These are phyloP conservation scores for Hemaris fuciformis DNA, from an alignment of 2,888 invertebrate genomes.

Conservation along the genomic window DNA sequence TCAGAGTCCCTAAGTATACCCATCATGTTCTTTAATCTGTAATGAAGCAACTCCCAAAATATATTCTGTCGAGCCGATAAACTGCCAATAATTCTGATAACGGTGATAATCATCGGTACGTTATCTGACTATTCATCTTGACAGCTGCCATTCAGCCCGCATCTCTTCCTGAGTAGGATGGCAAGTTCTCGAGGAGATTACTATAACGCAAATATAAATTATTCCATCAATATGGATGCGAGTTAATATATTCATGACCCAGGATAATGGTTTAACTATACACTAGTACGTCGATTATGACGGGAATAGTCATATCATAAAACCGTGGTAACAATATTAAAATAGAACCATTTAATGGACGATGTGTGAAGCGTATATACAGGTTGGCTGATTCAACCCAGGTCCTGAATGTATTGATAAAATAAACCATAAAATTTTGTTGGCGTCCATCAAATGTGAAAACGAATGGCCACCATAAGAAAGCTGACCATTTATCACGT, in stretches of 20 bases:
- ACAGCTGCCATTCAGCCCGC: constrained; percentile 44
- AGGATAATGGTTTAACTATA: not conserved
- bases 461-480: constrained; percentile 53
- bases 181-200: constrained; percentile 18
- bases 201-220: not conserved
- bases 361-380: not conserved
- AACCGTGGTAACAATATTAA: not conserved
- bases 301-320: not conserved
- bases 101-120: constrained; percentile 34
- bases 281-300: not conserved
- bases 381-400: not conserved
- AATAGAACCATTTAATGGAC: not conserved
- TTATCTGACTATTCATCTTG: constrained; percentile 34
- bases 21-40: not conserved
- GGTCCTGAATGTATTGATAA: not conserved
- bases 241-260: not conserved
- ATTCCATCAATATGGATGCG: not conserved
- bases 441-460: constrained; percentile 40
- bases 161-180: constrained; percentile 36
- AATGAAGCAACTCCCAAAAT: not conserved
- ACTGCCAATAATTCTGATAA: constrained; percentile 30
- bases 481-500: constrained; percentile 63
- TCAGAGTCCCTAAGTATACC: not conserved
- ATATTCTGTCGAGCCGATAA: constrained; percentile 17
- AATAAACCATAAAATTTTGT: not conserved